Evolutionary conservation across 2,113 vertebrate species (phyloP).

Genomic region (Solea solea): DNA sequence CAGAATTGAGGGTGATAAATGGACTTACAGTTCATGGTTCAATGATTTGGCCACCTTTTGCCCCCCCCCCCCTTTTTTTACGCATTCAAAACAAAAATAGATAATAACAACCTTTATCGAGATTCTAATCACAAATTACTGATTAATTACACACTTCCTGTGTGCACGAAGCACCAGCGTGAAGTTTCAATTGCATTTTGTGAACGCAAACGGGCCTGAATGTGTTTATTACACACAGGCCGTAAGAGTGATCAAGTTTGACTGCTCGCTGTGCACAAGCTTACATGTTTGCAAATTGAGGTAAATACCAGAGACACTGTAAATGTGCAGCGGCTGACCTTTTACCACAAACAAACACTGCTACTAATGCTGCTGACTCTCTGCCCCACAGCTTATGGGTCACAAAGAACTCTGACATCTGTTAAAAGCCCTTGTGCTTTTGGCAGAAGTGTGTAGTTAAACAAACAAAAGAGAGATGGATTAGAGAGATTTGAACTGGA

Average conservation of each 20-base stretch:
- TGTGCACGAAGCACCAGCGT: not conserved
- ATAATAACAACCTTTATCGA: slow-evolving; percentile 13
- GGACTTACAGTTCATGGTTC: slow-evolving; percentile 64
- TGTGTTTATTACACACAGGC: slow-evolving; percentile 11
- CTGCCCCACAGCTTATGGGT: slow-evolving; percentile 45
- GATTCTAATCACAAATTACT: slow-evolving; percentile 10
- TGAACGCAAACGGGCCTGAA: slow-evolving; percentile 8
- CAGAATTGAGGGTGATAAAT: slow-evolving; percentile 77
- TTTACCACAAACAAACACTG: slow-evolving; percentile 56
- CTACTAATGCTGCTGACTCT: slow-evolving; percentile 39
- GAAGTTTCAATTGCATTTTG: not conserved
- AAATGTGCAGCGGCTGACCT: slow-evolving; percentile 61
- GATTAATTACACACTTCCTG: not conserved
- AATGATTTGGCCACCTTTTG: slow-evolving; percentile 51
- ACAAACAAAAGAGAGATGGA: slow-evolving; percentile 22
- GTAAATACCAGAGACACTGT: slow-evolving; percentile 55
- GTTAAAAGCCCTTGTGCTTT: slow-evolving; percentile 14
- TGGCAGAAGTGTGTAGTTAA: slow-evolving; percentile 18
- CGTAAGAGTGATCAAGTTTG: slow-evolving; percentile 46
- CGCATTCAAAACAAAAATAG: slow-evolving; percentile 33
- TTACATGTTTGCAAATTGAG: slow-evolving; percentile 56
- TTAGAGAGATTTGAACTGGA: not conserved
- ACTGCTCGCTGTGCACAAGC: slow-evolving; percentile 15
- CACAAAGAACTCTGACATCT: slow-evolving; percentile 47
- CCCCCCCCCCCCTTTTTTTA: not conserved